These are phyloP conservation scores for Rhizomys pruinosus DNA, from an alignment of 2,113 vertebrate species.

Conservation along the genomic window DNA sequence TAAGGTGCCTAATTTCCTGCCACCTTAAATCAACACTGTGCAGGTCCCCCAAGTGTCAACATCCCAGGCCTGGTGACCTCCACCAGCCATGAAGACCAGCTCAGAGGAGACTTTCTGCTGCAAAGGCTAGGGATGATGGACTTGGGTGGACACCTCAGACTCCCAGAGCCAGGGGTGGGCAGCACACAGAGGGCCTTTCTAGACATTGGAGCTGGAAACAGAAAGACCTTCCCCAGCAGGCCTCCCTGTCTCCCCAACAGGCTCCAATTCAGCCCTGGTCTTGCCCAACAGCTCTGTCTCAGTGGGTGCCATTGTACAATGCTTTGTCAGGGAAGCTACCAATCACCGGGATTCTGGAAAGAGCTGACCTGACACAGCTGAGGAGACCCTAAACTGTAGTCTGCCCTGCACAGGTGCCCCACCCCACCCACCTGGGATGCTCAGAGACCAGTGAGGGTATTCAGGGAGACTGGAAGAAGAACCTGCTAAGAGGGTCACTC, in stretches of 20 bases:
- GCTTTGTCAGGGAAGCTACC: not conserved
- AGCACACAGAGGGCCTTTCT: not conserved
- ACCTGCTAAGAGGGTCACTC: not conserved
- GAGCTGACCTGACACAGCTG: not conserved
- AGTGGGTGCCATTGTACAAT: not conserved
- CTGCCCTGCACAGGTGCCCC: not conserved
- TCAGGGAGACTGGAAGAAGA: not conserved
- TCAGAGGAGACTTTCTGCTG: too few relatives aligned
- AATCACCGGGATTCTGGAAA: not conserved
- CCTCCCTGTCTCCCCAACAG: too few relatives aligned
- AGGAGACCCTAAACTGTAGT: not conserved
- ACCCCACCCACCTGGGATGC: not conserved
- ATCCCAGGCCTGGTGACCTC: too few relatives aligned
- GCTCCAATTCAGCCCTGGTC: too few relatives aligned
- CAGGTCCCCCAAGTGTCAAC: not conserved
- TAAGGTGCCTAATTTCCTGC: too few relatives aligned
- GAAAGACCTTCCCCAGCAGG: not conserved
- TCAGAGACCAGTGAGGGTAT: not conserved
- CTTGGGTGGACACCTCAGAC: not conserved
- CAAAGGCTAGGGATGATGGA: not conserved
- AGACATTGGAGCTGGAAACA: not conserved
- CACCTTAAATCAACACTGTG: not conserved
- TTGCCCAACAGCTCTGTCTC: too few relatives aligned
- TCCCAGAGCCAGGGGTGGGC: not conserved
- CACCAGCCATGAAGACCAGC: not conserved